These are phyloP conservation scores for Aphaenogaster rudis DNA, from an alignment of 1,140 invertebrate species.

Conservation along the genomic window DNA sequence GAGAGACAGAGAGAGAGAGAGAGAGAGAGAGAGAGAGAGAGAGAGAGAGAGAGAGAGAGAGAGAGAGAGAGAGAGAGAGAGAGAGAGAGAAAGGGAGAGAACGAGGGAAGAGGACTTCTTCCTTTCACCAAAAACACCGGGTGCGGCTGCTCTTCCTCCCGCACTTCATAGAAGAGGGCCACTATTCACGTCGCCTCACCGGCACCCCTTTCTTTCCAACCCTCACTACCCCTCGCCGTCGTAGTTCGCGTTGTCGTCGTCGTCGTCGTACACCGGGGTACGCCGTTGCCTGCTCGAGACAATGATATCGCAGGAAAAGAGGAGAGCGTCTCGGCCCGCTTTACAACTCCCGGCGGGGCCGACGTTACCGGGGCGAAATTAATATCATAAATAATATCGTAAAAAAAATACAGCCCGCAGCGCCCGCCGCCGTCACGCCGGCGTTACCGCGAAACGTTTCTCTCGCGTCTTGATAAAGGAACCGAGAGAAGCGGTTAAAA, in stretches of 20 bases:
- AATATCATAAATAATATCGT: conserved; percentile 88
- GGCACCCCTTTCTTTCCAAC: conserved; percentile 84
- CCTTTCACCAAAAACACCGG: conserved; percentile 81
- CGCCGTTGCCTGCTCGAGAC: conserved; percentile 80
- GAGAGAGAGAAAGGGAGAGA: neutral
- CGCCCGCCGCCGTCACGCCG: conserved; percentile 68
- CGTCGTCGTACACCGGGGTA: conserved; percentile 51
- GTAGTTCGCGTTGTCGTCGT: conserved; percentile 55
- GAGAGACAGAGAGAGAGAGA: conserved; percentile 1
- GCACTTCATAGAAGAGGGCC: conserved; percentile 70
- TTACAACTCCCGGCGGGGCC: conserved; percentile 85
- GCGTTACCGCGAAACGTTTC: conserved; percentile 76
- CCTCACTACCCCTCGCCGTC: conserved; percentile 42
- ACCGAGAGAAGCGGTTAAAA: conserved; percentile 43
- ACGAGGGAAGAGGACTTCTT: conserved; percentile 77
- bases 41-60: conserved; percentile 29
- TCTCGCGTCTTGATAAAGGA: conserved; percentile 75
- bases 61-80: conserved; percentile 14
- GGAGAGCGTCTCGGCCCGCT: conserved; percentile 79
- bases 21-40: too few relatives aligned
- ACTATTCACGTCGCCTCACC: conserved; percentile 83
- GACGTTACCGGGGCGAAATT: conserved; percentile 83
- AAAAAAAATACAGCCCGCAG: conserved; percentile 82
- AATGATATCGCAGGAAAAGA: conserved; percentile 86
- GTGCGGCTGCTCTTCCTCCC: conserved; percentile 74